These are phyloP conservation scores for Anagrus nilaparvatae DNA, from an alignment of 1,140 invertebrate species.

Conservation along the genomic window DNA sequence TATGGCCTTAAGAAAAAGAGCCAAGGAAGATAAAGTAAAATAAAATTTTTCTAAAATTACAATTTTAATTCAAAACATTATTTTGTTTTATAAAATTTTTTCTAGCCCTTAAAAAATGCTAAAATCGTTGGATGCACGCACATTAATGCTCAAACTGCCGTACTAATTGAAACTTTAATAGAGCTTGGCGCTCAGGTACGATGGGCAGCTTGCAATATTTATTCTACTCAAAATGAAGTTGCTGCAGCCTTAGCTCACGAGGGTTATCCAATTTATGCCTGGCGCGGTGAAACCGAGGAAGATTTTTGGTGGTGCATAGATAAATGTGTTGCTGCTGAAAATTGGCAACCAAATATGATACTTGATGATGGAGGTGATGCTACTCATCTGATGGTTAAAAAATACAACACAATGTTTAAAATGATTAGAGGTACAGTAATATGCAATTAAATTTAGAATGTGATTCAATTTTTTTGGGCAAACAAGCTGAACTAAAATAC, in stretches of 20 bases:
- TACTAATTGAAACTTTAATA: constrained; percentile 86
- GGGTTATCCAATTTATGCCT: constrained; percentile 84
- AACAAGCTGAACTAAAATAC: constrained; percentile 40
- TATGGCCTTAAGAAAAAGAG: constrained; percentile 83
- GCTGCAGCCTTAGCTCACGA: constrained; percentile 91
- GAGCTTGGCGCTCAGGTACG: constrained; percentile 83
- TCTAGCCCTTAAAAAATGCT: constrained; percentile 75
- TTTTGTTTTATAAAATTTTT: not conserved
- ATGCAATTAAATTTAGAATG: not conserved
- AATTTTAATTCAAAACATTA: not conserved
- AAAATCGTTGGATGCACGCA: constrained; percentile 97
- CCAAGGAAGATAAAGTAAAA: constrained; percentile 76
- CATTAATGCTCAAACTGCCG: constrained; percentile 96
- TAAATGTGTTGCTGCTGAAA: constrained; percentile 80
- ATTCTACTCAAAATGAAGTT: constrained; percentile 97
- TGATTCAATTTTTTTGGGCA: constrained; percentile 22
- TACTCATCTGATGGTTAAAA: constrained; percentile 94
- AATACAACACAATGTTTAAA: constrained; percentile 91
- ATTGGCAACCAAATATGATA: constrained; percentile 99
- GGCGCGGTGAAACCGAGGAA: constrained; percentile 92
- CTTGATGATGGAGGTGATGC: constrained; percentile 96
- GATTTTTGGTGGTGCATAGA: constrained; percentile 99
- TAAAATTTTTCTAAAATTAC: too few species aligned
- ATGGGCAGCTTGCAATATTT: constrained; percentile 97
- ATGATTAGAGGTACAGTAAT: constrained; percentile 70